Base-by-base conservation (phyloP, 2,113 vertebrate species). In the Caracal caracal region DNA sequence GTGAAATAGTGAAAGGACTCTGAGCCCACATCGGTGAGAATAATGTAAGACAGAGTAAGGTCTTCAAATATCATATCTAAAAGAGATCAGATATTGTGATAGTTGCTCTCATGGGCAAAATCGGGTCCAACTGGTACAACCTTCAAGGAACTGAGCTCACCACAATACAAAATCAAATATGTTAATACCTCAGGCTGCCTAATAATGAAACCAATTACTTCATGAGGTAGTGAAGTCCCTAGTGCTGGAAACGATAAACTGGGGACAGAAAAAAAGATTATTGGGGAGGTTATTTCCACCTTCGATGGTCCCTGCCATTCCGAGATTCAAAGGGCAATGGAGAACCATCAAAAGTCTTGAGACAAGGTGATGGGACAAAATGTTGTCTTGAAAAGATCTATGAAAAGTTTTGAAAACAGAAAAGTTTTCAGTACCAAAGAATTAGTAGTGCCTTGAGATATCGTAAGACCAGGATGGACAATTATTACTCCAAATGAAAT, bases 391-490 rank as follows among this genome's bases (percentile, higher is more conserved):
- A 59, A 85, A 96, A 95, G 30, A 81, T n/a, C 66, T 61, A 11
- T 83, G 40, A 78, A 43, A 61, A 19, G 9, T 79, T 97, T 65
- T 93, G 65, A 73, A 49, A 81, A 81, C 16, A 30, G 76, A 89
- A 33, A 82, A 47, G 24, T 93, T 94, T 96, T 85, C 81, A 43
- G 66, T 30, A 30, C 4, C 1, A 93, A 97, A 95, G 84, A 82
- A 70, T 88, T 59, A 76, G 86, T 83, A 78, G 35, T 53, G 51
- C 22, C 56, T 40, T 33, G 51, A 92, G 66, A 86, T 70, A 82
- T 20, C 40, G 7, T 30, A 73, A 71, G 56, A 43, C 49, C 28
- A 43, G 17, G 47, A 51, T 28, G 37, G 63, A 71, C 30, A 92
- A 65, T 85, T 75, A 80, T 92, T 11, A 37, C 35, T 79, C 82